Evolutionary conservation across 2,113 vertebrate genomes (phyloP).

Genomic region (Malurus melanocephalus): DNA sequence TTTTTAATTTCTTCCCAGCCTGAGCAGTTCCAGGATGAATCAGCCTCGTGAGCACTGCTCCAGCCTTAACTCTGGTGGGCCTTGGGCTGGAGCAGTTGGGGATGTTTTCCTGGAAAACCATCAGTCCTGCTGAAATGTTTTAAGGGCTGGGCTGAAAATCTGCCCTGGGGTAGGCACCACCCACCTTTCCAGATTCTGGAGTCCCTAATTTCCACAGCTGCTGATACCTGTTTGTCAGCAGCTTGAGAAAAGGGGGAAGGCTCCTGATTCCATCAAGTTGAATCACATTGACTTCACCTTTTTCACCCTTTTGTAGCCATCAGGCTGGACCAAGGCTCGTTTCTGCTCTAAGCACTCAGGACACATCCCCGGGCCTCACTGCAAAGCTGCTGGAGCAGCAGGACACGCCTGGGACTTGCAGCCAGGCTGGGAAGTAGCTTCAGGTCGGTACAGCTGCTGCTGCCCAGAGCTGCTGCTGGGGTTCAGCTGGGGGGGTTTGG

Average conservation of each 20-base stretch:
- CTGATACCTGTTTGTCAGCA: not conserved
- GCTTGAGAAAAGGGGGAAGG: not conserved
- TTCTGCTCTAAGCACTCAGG: not conserved
- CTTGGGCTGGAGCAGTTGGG: not conserved
- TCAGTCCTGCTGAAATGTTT: accelerated
- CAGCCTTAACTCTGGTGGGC: accelerated
- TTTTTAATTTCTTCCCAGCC: not conserved
- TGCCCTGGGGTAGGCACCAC: not conserved
- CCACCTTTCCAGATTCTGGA: not conserved
- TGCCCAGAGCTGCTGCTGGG: accelerated
- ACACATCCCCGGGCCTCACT: not conserved
- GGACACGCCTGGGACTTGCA: not conserved
- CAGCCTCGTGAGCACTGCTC: not conserved
- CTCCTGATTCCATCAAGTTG: not conserved
- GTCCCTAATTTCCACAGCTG: not conserved
- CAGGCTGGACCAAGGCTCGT: not conserved
- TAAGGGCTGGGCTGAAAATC: not conserved
- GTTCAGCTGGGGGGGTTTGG: accelerated
- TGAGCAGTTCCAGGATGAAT: accelerated
- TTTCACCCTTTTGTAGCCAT: not conserved
- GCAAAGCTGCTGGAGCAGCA: not conserved
- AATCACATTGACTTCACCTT: not conserved
- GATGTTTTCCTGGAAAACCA: not conserved
- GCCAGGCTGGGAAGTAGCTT: not conserved
- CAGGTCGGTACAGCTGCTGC: not conserved